A percentile compares a stretch with the other conserved stretches of the same genome.
These are phyloP conservation scores for Limnephilus rhombicus DNA, from an alignment of 2,888 invertebrate genomes.

Conservation along the genomic window DNA sequence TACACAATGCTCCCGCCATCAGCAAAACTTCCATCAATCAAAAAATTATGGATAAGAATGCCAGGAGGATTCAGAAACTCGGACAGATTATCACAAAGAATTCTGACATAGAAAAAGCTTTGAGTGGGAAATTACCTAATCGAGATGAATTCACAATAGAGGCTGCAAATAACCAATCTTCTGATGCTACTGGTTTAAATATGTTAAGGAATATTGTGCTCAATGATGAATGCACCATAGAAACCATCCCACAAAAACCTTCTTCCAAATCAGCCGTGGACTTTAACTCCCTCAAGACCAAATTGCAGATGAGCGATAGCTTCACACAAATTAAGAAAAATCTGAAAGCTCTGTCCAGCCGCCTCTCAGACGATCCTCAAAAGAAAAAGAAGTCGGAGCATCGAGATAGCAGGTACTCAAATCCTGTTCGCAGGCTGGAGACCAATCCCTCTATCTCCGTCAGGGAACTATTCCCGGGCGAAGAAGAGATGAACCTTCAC, in stretches of 20 bases:
- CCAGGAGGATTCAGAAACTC: slow-evolving; percentile 74
- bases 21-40: slow-evolving; percentile 73
- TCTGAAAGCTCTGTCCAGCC: slow-evolving; percentile 73
- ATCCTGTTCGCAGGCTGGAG: slow-evolving; percentile 83
- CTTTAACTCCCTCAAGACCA: slow-evolving; percentile 76
- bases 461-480: slow-evolving; percentile 88
- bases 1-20: slow-evolving; percentile 71
- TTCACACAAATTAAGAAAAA: slow-evolving; percentile 77
- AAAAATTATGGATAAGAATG: slow-evolving; percentile 73
- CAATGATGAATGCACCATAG: slow-evolving; percentile 80
- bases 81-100: slow-evolving; percentile 71
- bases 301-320: slow-evolving; percentile 77
- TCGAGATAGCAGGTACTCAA: slow-evolving; percentile 73
- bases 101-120: slow-evolving; percentile 51
- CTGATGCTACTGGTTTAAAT: slow-evolving; percentile 64
- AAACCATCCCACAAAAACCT: slow-evolving; percentile 75
- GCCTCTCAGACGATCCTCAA: slow-evolving; percentile 70
- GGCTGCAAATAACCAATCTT: slow-evolving; percentile 40
- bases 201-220: slow-evolving; percentile 75
- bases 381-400: slow-evolving; percentile 72
- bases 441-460: slow-evolving; percentile 91
- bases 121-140: slow-evolving; percentile 62
- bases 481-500: slow-evolving; percentile 88
- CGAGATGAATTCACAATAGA: slow-evolving; percentile 69
- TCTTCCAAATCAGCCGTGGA: slow-evolving; percentile 72